Evolutionary conservation across 2,113 vertebrate species (phyloP), one percentile per base, ranked within the genome.

Genomic region (Geothlypis trichas): DNA sequence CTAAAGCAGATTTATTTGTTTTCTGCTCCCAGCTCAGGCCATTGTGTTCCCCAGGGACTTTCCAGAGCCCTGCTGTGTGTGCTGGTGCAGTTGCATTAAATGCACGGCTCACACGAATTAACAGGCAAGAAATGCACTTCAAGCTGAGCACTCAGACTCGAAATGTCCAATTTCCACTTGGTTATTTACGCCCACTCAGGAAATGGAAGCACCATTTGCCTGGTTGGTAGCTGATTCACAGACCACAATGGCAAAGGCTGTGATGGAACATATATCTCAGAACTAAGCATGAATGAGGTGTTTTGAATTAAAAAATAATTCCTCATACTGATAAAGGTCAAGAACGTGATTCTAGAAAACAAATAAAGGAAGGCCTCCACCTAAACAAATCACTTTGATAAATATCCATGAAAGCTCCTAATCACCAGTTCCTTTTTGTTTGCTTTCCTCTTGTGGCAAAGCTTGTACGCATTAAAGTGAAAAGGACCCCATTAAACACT

Each of bases 61-160:
- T 2, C 44, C 54, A 24, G 35, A 47, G 65, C 33, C 7, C 46
- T 54, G 46, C 24, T 0, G 0, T 19, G 8, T 21, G 9, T 5
- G 17, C 24, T 46, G 61, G 3, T 30, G 68, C 51, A 28, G 42
- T 6, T 68, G 52, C 52, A 33, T 33, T 21, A 22, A 52, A 37
- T 8, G 27, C 18, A 7, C 15, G 9, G 30, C 21, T 85, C 47
- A 31, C 44, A 27, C 3, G 1, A 20, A 28, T 39, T 13, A 46
- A 24, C 9, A 2, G 9, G 54, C 35, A 28, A 18, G 8, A 27
- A 46, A 11, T 4, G 3, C 0, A 0, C 41, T 58, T 33, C 15
- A 42, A 3, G 35, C 9, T 26, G 59, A 67, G 21, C 23, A 9
- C 35, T 55, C 51, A 13, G 0, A 37, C 65, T 22, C 3, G 0